Conservation (phyloP, 2,797 vertebrate species). For the Tenualosa ilisha region DNA sequence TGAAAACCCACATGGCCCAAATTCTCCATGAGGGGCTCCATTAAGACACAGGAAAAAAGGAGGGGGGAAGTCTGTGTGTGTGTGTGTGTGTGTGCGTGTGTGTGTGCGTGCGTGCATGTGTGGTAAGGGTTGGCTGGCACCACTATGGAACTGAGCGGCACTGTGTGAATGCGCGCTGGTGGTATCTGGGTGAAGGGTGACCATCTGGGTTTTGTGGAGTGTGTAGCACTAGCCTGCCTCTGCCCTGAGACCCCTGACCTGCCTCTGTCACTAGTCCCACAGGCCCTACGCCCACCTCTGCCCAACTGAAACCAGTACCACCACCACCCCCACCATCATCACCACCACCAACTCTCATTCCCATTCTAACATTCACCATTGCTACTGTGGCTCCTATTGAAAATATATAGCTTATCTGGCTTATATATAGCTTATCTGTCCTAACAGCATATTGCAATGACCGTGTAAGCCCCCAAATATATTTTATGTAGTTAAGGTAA, state of each 20-base stretch:
- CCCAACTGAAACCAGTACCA: background rate
- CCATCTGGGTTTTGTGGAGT: background rate
- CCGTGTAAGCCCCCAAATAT: too few species aligned
- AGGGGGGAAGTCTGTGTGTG: background rate
- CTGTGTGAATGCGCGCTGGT: background rate
- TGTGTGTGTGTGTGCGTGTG: background rate
- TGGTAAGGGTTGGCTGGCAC: background rate
- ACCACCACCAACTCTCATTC: background rate
- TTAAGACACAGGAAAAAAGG: slow-evolving; percentile 20
- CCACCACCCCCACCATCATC: background rate
- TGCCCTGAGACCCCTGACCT: background rate
- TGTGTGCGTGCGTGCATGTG: background rate
- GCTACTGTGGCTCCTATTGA: too few species aligned
- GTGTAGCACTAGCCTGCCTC: background rate
- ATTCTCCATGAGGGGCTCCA: slow-evolving; percentile 18
- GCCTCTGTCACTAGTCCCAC: background rate
- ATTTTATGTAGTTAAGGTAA: too few species aligned
- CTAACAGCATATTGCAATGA: too few species aligned
- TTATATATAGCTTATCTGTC: too few species aligned
- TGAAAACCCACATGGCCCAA: background rate
- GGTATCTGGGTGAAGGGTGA: slow-evolving; percentile 14
- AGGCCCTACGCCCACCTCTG: background rate
- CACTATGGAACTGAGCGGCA: background rate
- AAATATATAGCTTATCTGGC: too few species aligned
- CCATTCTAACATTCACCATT: too few species aligned